Conservation (phyloP, 2,797 vertebrate genomes). For the Harpagifer antarcticus region DNA sequence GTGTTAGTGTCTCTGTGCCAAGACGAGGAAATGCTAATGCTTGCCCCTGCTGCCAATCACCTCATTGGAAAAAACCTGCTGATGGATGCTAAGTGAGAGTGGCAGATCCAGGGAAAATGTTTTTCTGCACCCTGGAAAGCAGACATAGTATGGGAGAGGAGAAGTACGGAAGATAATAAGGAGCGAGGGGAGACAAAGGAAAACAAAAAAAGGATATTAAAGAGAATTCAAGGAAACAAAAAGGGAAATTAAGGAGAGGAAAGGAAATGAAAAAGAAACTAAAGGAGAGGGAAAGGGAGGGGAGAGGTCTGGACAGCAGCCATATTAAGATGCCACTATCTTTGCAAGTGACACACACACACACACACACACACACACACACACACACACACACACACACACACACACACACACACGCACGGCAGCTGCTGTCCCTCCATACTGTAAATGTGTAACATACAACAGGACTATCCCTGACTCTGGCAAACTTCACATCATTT, state of each 20-base stretch:
- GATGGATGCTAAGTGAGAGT: constrained; percentile 82
- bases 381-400: not conserved
- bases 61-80: constrained; percentile 58
- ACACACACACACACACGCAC: constrained; percentile 9
- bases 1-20: constrained; percentile 76
- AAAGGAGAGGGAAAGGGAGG: not conserved
- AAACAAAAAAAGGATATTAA: not conserved
- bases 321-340: constrained; percentile 10
- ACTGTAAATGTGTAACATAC: constrained; percentile 16
- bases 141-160: constrained; percentile 26
- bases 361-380: constrained; percentile 5
- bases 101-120: constrained; percentile 82
- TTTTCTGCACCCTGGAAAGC: constrained; percentile 70
- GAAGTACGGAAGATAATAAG: not conserved
- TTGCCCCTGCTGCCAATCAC: constrained; percentile 80
- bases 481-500: constrained; percentile 5
- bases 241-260: not conserved
- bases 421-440: constrained; percentile 14
- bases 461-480: constrained; percentile 2
- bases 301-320: constrained; percentile 5
- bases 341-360: constrained; percentile 11
- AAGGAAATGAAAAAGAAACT: not conserved
- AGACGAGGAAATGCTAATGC: constrained; percentile 85
- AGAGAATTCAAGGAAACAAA: not conserved
- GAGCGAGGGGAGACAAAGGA: too few species aligned